Base-by-base conservation (phyloP, 2,888 invertebrate genomes). In the Cartodere bifasciata region DNA sequence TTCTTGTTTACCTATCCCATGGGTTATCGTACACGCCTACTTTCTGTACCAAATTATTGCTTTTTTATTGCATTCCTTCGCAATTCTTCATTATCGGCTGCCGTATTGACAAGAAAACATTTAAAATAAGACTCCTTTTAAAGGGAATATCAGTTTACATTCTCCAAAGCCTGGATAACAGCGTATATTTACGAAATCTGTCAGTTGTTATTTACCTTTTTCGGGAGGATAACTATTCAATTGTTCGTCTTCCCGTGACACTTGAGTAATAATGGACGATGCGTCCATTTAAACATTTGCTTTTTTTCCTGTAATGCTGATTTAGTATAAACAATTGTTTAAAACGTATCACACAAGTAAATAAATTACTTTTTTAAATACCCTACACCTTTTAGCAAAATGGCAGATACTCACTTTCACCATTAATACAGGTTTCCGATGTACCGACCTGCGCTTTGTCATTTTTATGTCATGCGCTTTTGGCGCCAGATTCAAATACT, bases 191-290 rank as follows among this genome's bases (percentile, higher is more conserved):
- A n/a, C n/a, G n/a, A n/a, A 29, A 39, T 42, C 44, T 50, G 49
- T 50, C 49, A 48, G 34, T 46, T 43, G 39, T 51, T 55, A 55
- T 56, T 75, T 75, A 88, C 88, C 87, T 86, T 88, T 87, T 70
- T 87, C 88, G 71, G 79, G 72, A 67, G 80, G 74, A 73, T 79
- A 82, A 71, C 79, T 85, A 72, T 83, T 86, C 69, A 86, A 75
- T 72, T 84, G 83, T 69, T 90, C 90, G 77, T 90, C 90, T 79
- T 91, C 90, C 74, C 88, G 82, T 72, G 85, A 85, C 76, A 90
- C 91, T 79, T 90, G 88, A 70, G 90, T 88, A 70, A 91, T 91
- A 75, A 91, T 90, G 83, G 90, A 91, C 84, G 90, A 84, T 79
- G 86, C 87, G 87, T 91, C 91, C 91, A 88, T 88, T 79, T 71